Percentiles rank a stretch among this genome's conserved stretches.
Conservation (phyloP, 2,797 vertebrate genomes). For the Gambusia yucatana region DNA sequence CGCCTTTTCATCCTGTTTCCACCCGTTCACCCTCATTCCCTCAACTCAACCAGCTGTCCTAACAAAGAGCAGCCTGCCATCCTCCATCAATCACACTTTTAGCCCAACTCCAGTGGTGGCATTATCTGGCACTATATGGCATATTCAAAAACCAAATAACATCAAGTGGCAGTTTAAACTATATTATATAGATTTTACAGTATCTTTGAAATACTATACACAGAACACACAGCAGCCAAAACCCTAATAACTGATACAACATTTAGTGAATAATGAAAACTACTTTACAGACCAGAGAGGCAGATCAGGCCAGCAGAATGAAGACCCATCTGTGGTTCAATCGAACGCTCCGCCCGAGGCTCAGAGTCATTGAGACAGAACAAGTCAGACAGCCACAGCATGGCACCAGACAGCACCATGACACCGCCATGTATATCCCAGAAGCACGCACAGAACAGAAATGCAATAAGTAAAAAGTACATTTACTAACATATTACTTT, state of each 20-base stretch:
- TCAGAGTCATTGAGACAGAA: conserved; percentile 34
- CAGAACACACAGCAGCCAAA: neutral
- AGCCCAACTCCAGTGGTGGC: neutral
- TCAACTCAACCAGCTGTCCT: conserved; percentile 61
- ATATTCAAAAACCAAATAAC: neutral
- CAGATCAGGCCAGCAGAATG: conserved; percentile 22
- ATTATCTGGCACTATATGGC: neutral
- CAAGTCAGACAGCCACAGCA: conserved; percentile 57
- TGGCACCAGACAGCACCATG: conserved; percentile 46
- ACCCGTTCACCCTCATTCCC: conserved; percentile 22
- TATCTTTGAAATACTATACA: neutral
- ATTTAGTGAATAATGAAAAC: neutral
- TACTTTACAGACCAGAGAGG: conserved; percentile 15
- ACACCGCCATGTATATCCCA: neutral
- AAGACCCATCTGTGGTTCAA: conserved; percentile 14
- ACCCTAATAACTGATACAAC: neutral
- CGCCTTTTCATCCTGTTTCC: conserved; percentile 44
- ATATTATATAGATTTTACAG: neutral
- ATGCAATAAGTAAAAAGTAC: neutral
- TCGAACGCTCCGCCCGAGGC: neutral
- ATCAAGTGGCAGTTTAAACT: neutral
- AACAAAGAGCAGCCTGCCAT: conserved; percentile 60
- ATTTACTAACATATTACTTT: neutral
- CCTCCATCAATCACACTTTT: conserved; percentile 8
- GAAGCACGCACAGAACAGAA: neutral